phyloP scores from a whole-genome alignment of 1,140 invertebrate genomes.

The Cotesia chilonis region DNA sequence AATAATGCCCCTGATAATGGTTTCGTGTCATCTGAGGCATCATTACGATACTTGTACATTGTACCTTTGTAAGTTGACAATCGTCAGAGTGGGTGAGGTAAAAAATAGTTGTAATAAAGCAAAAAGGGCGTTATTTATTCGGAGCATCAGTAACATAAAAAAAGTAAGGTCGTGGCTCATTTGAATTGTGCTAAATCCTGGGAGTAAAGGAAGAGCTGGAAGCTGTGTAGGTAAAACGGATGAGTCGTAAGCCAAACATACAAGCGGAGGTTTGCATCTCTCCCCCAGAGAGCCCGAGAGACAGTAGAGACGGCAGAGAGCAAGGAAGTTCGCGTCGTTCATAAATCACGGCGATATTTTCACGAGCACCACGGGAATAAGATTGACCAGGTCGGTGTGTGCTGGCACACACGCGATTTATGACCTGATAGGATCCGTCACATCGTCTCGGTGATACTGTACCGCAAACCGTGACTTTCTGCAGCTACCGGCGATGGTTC shows the following conservation, averaged over 20 bases:
- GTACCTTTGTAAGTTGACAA: too few species aligned
- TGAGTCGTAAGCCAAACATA: constrained; percentile 19
- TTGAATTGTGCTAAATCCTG: constrained; percentile 24
- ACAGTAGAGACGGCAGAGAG: constrained; percentile 13
- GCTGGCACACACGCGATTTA: constrained; percentile 29
- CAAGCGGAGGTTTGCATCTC: constrained; percentile 6
- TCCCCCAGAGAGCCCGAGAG: constrained; percentile 14
- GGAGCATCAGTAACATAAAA: not conserved
- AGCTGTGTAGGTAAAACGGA: constrained; percentile 20
- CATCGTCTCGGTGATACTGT: not conserved
- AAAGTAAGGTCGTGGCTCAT: constrained; percentile 24
- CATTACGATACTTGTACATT: too few species aligned
- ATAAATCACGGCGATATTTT: constrained; percentile 34
- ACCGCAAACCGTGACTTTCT: not conserved
- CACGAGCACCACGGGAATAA: constrained; percentile 14
- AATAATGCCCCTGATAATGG: too few species aligned
- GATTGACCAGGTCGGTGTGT: constrained; percentile 21
- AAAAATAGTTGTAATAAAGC: not conserved
- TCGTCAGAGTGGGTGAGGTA: not conserved
- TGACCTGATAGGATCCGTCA: constrained; percentile 9
- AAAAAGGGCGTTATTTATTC: not conserved
- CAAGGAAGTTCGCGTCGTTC: constrained; percentile 2
- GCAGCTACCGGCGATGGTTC: too few species aligned
- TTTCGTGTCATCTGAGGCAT: too few species aligned
- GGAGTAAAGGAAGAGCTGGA: not conserved